Percentiles rank a stretch among this genome's conserved stretches.
phyloP scores from a whole-genome alignment of 2,113 vertebrate species.

The Microtus montanus region DNA sequence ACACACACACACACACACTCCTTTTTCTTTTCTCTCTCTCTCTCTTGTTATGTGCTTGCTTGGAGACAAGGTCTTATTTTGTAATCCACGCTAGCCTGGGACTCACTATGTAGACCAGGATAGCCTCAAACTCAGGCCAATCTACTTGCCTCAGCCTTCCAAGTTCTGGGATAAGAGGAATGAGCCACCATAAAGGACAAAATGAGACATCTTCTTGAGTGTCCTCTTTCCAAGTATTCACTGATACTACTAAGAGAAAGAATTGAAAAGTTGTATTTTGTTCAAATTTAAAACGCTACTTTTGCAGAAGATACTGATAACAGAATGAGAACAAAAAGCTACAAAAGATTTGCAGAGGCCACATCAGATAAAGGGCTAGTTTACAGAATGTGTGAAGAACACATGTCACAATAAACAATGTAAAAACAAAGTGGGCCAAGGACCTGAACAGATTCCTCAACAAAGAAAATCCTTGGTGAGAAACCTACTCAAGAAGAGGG shows the following conservation, averaged over 20 bases:
- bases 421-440: background rate
- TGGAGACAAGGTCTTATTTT: no score
- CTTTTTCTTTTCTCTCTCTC: background rate
- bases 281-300: constrained; percentile 22
- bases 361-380: background rate
- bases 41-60: background rate
- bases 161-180: background rate
- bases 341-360: constrained; percentile 31
- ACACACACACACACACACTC: no score
- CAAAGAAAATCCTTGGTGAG: background rate
- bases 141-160: background rate
- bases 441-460: background rate
- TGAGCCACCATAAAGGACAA: background rate
- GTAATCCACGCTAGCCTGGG: no score
- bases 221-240: background rate
- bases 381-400: constrained; percentile 7
- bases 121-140: background rate
- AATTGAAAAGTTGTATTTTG: background rate
- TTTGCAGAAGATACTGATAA: constrained; percentile 8
- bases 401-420: background rate
- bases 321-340: background rate
- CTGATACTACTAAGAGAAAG: background rate
- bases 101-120: background rate
- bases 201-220: background rate
- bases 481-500: background rate